Evolutionary conservation across 2,888 invertebrate species (phyloP), one percentile per base, ranked within the genome.

Genomic region (Ophion costatus): DNA sequence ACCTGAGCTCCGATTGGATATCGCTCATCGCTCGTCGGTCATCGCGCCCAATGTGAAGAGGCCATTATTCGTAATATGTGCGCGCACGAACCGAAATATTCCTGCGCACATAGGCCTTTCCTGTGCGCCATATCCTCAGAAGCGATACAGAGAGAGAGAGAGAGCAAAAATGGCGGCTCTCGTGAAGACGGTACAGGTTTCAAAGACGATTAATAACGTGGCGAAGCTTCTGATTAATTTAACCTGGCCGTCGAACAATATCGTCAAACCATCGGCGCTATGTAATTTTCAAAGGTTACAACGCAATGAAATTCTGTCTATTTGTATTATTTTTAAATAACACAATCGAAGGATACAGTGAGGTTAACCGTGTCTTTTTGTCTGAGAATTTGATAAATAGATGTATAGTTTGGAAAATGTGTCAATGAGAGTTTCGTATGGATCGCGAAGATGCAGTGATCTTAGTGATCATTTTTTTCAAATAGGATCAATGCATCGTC

Each of bases 141-240:
- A n/a, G n/a, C n/a, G n/a, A n/a, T n/a, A n/a, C n/a, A n/a, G n/a
- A 14, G 5, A 24, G 63, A 11, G 6, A 14, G 14, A 29, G 51
- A 24, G 51, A 57, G 70, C 66, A 80, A 90, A 90, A 81, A 92
- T 92, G 92, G 90, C 92, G 66, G 87, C 87, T 24, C 79, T 92
- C 3, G 83, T 83, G 10, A 91, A 89, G 87, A 86, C 82, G 5
- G 61, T 90, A 42, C 90, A 88, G 11, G 67, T 88, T 86, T 86
- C 88, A 1, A 90, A 74, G 71, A 81, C 81, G 45, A 67, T 92
- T 80, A 91, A 89, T 82, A 91, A 87, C 86, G 80, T 92, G 1
- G 86, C 89, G 29, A 92, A 91, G 70, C 74, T 91, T 24, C 86
- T 92, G 10, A 86, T 88, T 42, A 92, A 91, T 85, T 84, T 92